Percentiles rank a stretch among this genome's conserved stretches.
Evolutionary conservation across 2,888 invertebrate genomes (phyloP).

Genomic region (Entomobrya proxima): DNA sequence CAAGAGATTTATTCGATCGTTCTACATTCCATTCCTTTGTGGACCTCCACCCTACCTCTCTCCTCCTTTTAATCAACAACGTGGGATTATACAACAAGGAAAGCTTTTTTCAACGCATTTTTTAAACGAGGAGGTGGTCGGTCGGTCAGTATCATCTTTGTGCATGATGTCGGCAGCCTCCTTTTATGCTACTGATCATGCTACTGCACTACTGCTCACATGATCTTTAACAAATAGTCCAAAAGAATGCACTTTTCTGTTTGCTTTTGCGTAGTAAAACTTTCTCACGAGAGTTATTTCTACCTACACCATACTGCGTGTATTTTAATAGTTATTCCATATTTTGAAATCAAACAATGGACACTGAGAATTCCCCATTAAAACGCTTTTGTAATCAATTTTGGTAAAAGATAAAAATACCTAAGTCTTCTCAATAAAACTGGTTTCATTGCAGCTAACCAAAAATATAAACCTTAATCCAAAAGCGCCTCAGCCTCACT

Average conservation of each 20-base stretch:
- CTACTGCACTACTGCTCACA: constrained; percentile 37
- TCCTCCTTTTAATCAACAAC: constrained; percentile 28
- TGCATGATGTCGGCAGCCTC: constrained; percentile 7
- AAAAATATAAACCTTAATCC: no score
- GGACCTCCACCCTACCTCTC: not conserved
- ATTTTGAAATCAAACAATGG: constrained; percentile 14
- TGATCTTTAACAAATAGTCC: not conserved
- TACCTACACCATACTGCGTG: not conserved
- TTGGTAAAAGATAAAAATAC: constrained; percentile 25
- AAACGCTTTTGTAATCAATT: constrained; percentile 10
- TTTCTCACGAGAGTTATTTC: no score
- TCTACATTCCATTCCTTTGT: constrained; percentile 39
- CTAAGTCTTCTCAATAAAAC: not conserved
- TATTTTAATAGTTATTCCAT: not conserved
- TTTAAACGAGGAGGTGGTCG: not conserved
- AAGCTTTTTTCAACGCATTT: not conserved
- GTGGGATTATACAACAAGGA: not conserved
- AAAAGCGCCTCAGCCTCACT: no score
- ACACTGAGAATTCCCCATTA: not conserved
- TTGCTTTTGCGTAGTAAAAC: no score
- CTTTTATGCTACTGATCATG: constrained; percentile 32
- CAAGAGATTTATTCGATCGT: constrained; percentile 26
- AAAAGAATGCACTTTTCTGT: not conserved
- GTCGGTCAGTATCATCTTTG: not conserved
- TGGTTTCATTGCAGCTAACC: not conserved